A percentile compares a stretch with the other conserved stretches of the same genome.
Evolutionary conservation across 2,888 invertebrate genomes (phyloP).

Genomic region (Drosophila tanythrix): DNA sequence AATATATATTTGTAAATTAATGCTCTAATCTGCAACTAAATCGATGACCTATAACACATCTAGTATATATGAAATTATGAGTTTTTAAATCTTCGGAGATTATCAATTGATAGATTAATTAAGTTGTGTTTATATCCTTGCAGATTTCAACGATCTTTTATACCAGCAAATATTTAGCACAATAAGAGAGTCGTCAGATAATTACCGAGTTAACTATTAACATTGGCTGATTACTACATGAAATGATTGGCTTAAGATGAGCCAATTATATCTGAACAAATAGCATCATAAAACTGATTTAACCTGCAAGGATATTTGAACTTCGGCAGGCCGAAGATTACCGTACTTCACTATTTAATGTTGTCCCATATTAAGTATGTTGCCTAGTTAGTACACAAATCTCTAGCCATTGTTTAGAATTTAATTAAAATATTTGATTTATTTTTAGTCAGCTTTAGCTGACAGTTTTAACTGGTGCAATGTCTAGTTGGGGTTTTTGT

Average conservation of each 20-base stretch:
- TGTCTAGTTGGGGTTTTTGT: conserved; percentile 14
- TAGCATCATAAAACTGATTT: not conserved
- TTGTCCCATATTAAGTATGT: conserved; percentile 33
- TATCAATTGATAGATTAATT: not conserved
- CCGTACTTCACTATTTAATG: not conserved
- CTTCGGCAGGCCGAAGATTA: not conserved
- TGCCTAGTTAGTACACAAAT: conserved; percentile 27
- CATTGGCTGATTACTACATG: not conserved
- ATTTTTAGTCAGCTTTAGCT: not conserved
- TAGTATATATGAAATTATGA: conserved; percentile 11
- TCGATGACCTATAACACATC: conserved; percentile 9
- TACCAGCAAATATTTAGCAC: not conserved
- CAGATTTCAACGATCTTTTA: not conserved
- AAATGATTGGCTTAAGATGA: not conserved
- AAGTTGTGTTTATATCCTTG: conserved; percentile 3
- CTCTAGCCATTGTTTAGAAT: conserved; percentile 24
- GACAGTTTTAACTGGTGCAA: conserved; percentile 32
- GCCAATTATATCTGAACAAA: not conserved
- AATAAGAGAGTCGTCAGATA: too few species aligned
- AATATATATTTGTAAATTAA: not conserved
- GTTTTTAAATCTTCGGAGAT: not conserved
- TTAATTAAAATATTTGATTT: not conserved
- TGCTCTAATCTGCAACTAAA: conserved; percentile 20
- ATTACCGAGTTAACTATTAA: not conserved
- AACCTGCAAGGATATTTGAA: conserved; percentile 19